Evolutionary conservation across 2,797 vertebrate genomes (phyloP), one percentile per base, ranked within the genome.

Genomic region (Sylvia borin): DNA sequence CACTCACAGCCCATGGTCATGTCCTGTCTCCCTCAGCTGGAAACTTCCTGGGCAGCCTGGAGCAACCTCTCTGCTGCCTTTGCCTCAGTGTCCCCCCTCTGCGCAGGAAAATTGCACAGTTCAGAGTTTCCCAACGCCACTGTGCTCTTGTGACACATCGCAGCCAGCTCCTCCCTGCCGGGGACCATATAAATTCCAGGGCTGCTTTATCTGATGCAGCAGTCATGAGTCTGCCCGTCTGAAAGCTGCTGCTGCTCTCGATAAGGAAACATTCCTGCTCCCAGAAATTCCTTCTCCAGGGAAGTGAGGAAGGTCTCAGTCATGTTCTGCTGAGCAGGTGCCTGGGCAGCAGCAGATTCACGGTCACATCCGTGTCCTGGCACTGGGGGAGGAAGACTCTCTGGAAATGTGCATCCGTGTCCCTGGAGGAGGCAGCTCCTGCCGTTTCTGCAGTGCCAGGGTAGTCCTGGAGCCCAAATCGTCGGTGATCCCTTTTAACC

Each of bases 141-240:
- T 14, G 0, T 26, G 85, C 54, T 76, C 54, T 90, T 95, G 93
- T 79, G 93, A 90, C 88, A 93, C 20, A 82, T 94, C 90, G 93
- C 82, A 84, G 84, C 90, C 83, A 79, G 70, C 77, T 93, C 1
- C 34, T 76, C 57, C 50, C 51, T 73, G 32, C 74, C 34, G 64
- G 64, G 82, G 88, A 94, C 85, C 83, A 94, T 97, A 95, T 79
- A 96, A 95, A 95, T 97, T 96, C 96, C 96, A 58, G 5, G 48
- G 79, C 58, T 82, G 43, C 88, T 95, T 95, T 96, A 95, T 92
- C 95, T 96, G 94, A 95, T 96, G 11, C 91, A 22, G 70, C 80
- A 94, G 88, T 86, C 88, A 16, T 90, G 91, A 94, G 90, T 47
- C 80, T 92, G 92, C 95, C 95, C 96, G 96, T 47, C 95, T 70